Percentiles rank a stretch among this genome's conserved stretches.
Conservation (phyloP, 2,797 vertebrate genomes). For the Australoheros facetus region DNA sequence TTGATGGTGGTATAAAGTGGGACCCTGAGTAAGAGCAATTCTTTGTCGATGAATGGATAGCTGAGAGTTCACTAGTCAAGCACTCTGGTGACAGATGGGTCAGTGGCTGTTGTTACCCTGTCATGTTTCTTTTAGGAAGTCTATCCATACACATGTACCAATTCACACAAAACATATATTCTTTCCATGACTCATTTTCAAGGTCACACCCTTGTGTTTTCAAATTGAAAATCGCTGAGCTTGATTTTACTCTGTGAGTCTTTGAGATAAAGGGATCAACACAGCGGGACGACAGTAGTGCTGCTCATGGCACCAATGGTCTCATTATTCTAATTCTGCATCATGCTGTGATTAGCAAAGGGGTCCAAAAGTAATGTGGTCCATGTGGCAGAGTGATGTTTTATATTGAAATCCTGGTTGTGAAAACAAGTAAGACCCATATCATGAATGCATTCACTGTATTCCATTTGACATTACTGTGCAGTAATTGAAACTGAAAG, state of each 20-base stretch:
- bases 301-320: slow-evolving; percentile 15
- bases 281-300: slow-evolving; percentile 36
- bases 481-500: slow-evolving; percentile 23
- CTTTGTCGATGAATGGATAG: slow-evolving; percentile 52
- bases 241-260: slow-evolving; percentile 46
- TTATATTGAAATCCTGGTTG: slow-evolving; percentile 15
- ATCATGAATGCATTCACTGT: not conserved
- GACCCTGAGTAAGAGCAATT: slow-evolving; percentile 47
- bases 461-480: not conserved
- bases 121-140: slow-evolving; percentile 35
- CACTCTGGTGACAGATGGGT: slow-evolving; percentile 33
- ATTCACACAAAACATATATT: slow-evolving; percentile 19
- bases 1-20: slow-evolving; percentile 33
- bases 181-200: slow-evolving; percentile 31
- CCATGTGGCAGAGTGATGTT: slow-evolving; percentile 12
- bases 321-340: slow-evolving; percentile 62
- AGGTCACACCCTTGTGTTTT: slow-evolving; percentile 51
- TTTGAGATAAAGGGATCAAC: slow-evolving; percentile 63
- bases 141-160: not conserved
- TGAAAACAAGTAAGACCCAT: not conserved
- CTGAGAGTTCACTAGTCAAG: slow-evolving; percentile 25
- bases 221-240: slow-evolving; percentile 52
- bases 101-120: slow-evolving; percentile 16
- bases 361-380: slow-evolving; percentile 41
- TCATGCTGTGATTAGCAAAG: slow-evolving; percentile 55